A percentile compares a stretch with the other conserved stretches of the same genome.
phyloP scores from a whole-genome alignment of 2,797 vertebrate species.

The Danio jaintianensis region DNA sequence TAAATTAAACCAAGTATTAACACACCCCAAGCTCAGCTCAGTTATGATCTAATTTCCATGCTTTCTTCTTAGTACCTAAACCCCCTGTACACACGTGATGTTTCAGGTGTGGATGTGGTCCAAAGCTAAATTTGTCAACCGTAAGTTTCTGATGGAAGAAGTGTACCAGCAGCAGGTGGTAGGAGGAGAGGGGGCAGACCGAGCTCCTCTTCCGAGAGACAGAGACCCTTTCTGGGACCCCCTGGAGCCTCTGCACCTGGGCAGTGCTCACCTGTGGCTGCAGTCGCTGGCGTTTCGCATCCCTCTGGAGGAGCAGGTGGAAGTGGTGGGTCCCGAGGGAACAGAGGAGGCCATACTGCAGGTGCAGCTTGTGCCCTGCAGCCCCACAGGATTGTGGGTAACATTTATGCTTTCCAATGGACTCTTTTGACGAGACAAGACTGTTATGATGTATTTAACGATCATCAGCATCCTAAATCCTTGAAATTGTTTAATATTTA shows the following conservation, averaged over 20 bases:
- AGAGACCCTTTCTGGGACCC: constrained; percentile 92
- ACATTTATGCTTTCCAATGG: constrained; percentile 3
- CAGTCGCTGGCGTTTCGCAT: constrained; percentile 87
- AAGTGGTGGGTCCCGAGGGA: constrained; percentile 86
- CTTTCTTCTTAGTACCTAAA: too few species aligned
- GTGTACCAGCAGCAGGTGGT: constrained; percentile 80
- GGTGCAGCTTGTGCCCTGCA: constrained; percentile 80
- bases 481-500: too few species aligned
- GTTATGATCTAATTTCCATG: too few species aligned
- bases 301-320: constrained; percentile 85
- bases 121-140: constrained; percentile 89
- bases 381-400: constrained; percentile 81
- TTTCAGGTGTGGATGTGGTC: constrained; percentile 91
- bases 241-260: constrained; percentile 83
- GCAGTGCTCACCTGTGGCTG: constrained; percentile 89
- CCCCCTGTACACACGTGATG: neutral
- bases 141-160: constrained; percentile 92
- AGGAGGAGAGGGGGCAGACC: constrained; percentile 63
- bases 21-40: too few species aligned
- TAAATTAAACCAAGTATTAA: too few species aligned
- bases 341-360: constrained; percentile 84
- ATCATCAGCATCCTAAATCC: too few species aligned
- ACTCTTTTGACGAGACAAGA: too few species aligned
- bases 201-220: constrained; percentile 71
- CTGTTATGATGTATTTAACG: too few species aligned